Base-by-base conservation (phyloP, 2,113 vertebrate genomes). In the Anser cygnoides region DNA sequence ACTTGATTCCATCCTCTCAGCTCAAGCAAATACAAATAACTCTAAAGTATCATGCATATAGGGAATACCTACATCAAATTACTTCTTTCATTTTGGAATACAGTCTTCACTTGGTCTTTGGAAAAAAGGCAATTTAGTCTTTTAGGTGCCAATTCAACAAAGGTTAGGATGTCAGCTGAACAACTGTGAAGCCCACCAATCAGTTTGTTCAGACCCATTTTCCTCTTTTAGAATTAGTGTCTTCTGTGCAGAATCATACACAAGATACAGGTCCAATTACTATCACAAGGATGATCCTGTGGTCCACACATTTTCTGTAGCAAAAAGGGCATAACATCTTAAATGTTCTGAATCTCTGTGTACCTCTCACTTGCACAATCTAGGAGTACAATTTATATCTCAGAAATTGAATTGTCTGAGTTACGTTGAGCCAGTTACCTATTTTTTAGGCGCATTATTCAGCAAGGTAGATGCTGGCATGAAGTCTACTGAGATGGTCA, bases 401-500 rank as follows among this genome's bases (percentile, higher is more conserved):
- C 22, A 87, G 37, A 87, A 75, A 57, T 4, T 46, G 5, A 75
- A 61, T 55, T 61, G 77, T 9, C 29, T 41, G 26, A 81, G 7
- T 43, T 39, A 78, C 6, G 8, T 50, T n/a, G 31, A 26, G 31
- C 9, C 37, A 75, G 26, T 50, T 68, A 31, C 2, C 41, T 37
- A 28, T 9, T 67, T 72, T 65, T 41, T 37, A 71, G 22, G 14
- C 49, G 29, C 18, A 26, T 41, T 57, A 19, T 54, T 33, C 65
- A 73, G 20, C 15, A 76, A 61, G 7, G 50, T 35, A 79, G 29
- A 43, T 41, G 52, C 35, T 88, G 44, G 35, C 33, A 43, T 0
- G 1, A 22, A 28, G 16, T 17, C 49, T 57, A 15, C 16, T 65
- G 49, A 39, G 39, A 37, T 0, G 1, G n/a, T 37, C 18, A 61